Percentiles rank a stretch among this genome's conserved stretches.
phyloP scores from a whole-genome alignment of 2,888 invertebrate species.

The Coenonympha arcania region DNA sequence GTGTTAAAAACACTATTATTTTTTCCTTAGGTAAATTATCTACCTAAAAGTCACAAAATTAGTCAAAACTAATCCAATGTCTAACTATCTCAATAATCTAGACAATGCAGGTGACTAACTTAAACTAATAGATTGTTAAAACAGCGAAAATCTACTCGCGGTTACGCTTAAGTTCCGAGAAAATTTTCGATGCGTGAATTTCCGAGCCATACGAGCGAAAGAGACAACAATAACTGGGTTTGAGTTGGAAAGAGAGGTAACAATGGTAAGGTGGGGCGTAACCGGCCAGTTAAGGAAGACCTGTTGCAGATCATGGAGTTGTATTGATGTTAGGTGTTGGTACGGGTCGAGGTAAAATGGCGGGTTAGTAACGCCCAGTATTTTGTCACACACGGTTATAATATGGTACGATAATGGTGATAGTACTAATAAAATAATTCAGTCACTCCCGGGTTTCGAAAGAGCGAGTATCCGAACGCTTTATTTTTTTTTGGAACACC shows the following conservation, averaged over 20 bases:
- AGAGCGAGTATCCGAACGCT: constrained; percentile 18
- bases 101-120: constrained; percentile 4
- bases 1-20: too few relatives aligned
- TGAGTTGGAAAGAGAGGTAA: constrained; percentile 35
- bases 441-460: constrained; percentile 52
- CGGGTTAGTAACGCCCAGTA: constrained; percentile 51
- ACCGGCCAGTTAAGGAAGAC: constrained; percentile 30
- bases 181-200: constrained; percentile 42
- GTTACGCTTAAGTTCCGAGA: constrained; percentile 37
- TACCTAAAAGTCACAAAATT: background rate
- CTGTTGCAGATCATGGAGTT: constrained; percentile 20
- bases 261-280: constrained; percentile 44
- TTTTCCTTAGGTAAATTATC: too few relatives aligned
- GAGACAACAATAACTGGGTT: constrained; percentile 32
- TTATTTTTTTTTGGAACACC: constrained; percentile 6
- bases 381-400: constrained; percentile 52
- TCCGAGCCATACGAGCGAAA: constrained; percentile 28
- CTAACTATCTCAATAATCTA: background rate
- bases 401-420: constrained; percentile 62
- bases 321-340: background rate
- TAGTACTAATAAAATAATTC: constrained; percentile 67
- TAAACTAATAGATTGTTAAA: constrained; percentile 22
- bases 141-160: constrained; percentile 35
- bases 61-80: background rate
- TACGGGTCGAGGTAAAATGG: constrained; percentile 31